Evolutionary conservation across 1,140 invertebrate genomes (phyloP).

Genomic region (Drosophila suzukii): DNA sequence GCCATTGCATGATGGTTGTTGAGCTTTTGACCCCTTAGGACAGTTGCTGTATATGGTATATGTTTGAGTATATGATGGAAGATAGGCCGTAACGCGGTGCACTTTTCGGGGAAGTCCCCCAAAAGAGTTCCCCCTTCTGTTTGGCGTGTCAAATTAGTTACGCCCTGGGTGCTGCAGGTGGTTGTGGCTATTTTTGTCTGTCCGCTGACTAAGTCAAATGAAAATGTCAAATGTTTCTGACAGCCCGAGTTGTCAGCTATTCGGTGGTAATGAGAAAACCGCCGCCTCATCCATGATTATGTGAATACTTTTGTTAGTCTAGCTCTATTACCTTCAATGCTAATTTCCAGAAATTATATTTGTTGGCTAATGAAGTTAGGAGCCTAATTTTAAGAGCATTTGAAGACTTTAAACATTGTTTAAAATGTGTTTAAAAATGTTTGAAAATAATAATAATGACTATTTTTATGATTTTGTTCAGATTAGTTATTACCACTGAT

Average conservation of each 20-base stretch:
- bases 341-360: background rate
- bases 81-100: conserved; percentile 33
- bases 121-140: conserved; percentile 10
- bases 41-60: conserved; percentile 45
- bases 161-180: conserved; percentile 62
- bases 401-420: background rate
- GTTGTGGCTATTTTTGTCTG: conserved; percentile 45
- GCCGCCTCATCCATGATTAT: conserved; percentile 39
- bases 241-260: conserved; percentile 40
- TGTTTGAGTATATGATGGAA: background rate
- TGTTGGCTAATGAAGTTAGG: background rate
- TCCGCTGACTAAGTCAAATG: conserved; percentile 51
- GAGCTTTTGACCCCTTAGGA: conserved; percentile 59
- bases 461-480: no score
- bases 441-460: background rate
- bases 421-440: no score
- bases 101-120: conserved; percentile 19
- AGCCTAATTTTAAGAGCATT: background rate
- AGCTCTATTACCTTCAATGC: background rate
- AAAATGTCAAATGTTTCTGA: conserved; percentile 57
- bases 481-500: no score
- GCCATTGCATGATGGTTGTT: conserved; percentile 73
- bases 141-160: conserved; percentile 72
- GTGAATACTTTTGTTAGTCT: background rate
- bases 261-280: conserved; percentile 44